Evolutionary conservation across 2,888 invertebrate genomes (phyloP).

Genomic region (Alloplasta piceator): DNA sequence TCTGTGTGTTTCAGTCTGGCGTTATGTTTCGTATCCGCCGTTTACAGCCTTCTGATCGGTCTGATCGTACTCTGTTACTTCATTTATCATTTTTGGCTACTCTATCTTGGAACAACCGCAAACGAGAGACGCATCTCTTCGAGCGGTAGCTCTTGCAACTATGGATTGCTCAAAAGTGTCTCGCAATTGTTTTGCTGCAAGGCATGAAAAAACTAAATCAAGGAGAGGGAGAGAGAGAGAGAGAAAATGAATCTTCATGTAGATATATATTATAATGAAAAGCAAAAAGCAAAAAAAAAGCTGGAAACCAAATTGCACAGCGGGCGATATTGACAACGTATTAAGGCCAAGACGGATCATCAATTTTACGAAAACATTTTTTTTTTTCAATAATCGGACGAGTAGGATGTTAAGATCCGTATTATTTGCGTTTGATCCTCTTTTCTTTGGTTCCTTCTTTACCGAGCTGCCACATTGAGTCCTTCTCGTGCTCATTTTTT

Average conservation of each 20-base stretch:
- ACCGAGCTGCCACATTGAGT: neutral
- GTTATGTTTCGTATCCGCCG: conserved; percentile 83
- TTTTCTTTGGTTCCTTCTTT: neutral
- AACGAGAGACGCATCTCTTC: conserved; percentile 75
- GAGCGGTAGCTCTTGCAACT: conserved; percentile 70
- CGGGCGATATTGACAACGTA: neutral
- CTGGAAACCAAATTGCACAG: conserved; percentile 22
- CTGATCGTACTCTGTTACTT: conserved; percentile 80
- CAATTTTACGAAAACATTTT: too few species aligned
- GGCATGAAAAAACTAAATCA: conserved; percentile 66
- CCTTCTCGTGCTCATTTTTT: conserved; percentile 14
- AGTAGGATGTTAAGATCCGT: too few species aligned
- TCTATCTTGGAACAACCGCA: conserved; percentile 78
- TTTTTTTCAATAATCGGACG: too few species aligned
- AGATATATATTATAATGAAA: conserved; percentile 5
- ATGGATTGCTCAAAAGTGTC: conserved; percentile 74
- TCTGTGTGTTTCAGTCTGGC: conserved; percentile 82
- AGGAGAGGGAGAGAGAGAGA: conserved; percentile 35
- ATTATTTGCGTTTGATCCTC: neutral
- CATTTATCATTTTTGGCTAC: conserved; percentile 82
- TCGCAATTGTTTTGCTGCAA: conserved; percentile 77
- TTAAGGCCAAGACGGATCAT: conserved; percentile 15
- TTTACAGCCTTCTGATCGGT: conserved; percentile 82
- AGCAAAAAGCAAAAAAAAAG: conserved; percentile 1
- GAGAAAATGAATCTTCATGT: conserved; percentile 17